Base-by-base conservation (phyloP, 2,888 invertebrate species). In the Noctua fimbriata region DNA sequence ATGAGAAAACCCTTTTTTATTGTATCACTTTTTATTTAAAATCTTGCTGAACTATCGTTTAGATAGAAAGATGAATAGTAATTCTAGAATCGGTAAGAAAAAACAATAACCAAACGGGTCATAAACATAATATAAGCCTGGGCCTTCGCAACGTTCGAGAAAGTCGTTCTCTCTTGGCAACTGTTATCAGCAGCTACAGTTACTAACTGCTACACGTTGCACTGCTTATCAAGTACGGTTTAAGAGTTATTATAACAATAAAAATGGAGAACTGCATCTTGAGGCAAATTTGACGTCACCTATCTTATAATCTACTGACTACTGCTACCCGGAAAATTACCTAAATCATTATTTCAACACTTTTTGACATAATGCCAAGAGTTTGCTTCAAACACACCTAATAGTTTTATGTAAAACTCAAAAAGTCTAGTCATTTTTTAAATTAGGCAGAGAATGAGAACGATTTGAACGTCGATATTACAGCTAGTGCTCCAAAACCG, bases 161-260 rank as follows among this genome's bases (percentile, higher is more conserved):
- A 63, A 58, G 66, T 83, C 73, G 36, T 63, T 12, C 5, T n/a
- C 28, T 18, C 14, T 73, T 32, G 65, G 41, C 80, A 55, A 73
- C 72, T 10, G 16, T 69, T 74, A 84, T 84, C 78, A 72, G n/a
- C 1, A 1, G 21, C 21, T 1, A 10, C 4, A 63, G 83, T 81
- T 74, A 1, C 70, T 18, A 71, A 70, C 36, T 69, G 71, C 32
- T 1, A 0, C 36, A 84, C 85, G 75, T 66, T 78, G n/a, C n/a
- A 78, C 78, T 72, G 58, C 82, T 72, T 82, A 84, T 85, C 83
- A 49, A 9, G 28, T 24, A 44, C 58, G 21, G 28, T 55, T 58
- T 1, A 55, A 55, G 60, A 28, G 28, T 60, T 60, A 60, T 16
- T 28, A 60, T 60, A 18, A 12, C 58, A 0, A 14, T 58, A 4